phyloP scores from a whole-genome alignment of 2,888 invertebrate species.

The Osedax fenrisi region DNA sequence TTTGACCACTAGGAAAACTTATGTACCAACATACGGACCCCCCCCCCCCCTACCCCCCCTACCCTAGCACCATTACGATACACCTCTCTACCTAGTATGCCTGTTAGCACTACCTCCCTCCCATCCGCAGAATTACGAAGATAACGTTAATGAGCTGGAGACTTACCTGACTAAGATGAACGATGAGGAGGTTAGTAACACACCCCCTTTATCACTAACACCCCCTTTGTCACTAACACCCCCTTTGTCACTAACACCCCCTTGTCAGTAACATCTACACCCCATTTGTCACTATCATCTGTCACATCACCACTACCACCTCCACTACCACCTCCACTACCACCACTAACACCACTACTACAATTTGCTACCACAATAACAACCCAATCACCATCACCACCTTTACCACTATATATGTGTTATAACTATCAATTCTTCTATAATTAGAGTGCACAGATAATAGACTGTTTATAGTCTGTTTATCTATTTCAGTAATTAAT shows the following conservation, averaged over 20 bases:
- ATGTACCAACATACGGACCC: too few relatives aligned
- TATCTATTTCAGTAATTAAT: too few relatives aligned
- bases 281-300: not conserved
- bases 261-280: not conserved
- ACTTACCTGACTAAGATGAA: constrained; percentile 34
- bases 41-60: not conserved
- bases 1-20: too few relatives aligned
- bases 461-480: too few relatives aligned
- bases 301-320: too few relatives aligned
- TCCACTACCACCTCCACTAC: too few relatives aligned
- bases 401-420: too few relatives aligned
- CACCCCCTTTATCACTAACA: not conserved
- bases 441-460: too few relatives aligned
- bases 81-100: not conserved
- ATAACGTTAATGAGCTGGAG: constrained; percentile 29
- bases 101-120: not conserved
- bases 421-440: too few relatives aligned
- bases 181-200: constrained; percentile 34
- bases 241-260: not conserved
- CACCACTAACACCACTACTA: too few relatives aligned
- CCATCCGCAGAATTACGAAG: constrained; percentile 29
- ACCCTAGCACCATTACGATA: not conserved
- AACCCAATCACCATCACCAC: not conserved
- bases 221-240: not conserved
- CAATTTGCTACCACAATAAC: not conserved